Evolutionary conservation across 2,797 vertebrate genomes (phyloP), one percentile per base, ranked within the genome.

Genomic region (Avahi laniger): DNA sequence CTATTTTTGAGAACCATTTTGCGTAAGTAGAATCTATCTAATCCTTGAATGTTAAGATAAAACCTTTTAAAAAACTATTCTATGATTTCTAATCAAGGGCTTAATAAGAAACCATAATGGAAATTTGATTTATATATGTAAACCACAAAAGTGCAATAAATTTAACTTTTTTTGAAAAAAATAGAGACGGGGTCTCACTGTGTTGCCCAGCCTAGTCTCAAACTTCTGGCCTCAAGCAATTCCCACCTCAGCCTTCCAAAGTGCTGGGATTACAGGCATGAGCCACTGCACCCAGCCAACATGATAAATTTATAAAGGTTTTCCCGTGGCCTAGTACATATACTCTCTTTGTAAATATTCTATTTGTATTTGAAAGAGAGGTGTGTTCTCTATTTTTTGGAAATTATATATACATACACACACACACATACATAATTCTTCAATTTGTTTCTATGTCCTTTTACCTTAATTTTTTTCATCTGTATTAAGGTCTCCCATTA

Each of bases 1-100:
- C 50, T 90, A 24, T 43, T 61, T 93, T 87, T 93, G 69, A 95
- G 76, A 87, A 70, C 17, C 7, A 70, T n/a, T 89, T 72, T 69
- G 20, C 57, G 30, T 82, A 46, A 22, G 43, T 81, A 69, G 50
- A 92, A 50, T 26, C 43, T 81, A 61, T 86, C 15, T 86, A 69
- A 93, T 81, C n/a, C 38, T 81, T 76, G 28, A 81, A 70, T 20
- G 0, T 87, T 82, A 33, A 65, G 46, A 46, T 76, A 65, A 70
- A 90, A 54, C 10, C 26, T 80, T 80, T 73, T 35, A 8, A 57
- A 43, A 76, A 65, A 35, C 20, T 46, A 22, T 72, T 59, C 57
- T 59, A 41, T 83, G 69, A 92, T 79, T 88, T 65, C 15, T 78
- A 92, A 89, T 89, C 24, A 80, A 75, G 43, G 50, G 4, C 43